Evolutionary conservation across 1,140 invertebrate species (phyloP).

Genomic region (Nilaparvata lugens): DNA sequence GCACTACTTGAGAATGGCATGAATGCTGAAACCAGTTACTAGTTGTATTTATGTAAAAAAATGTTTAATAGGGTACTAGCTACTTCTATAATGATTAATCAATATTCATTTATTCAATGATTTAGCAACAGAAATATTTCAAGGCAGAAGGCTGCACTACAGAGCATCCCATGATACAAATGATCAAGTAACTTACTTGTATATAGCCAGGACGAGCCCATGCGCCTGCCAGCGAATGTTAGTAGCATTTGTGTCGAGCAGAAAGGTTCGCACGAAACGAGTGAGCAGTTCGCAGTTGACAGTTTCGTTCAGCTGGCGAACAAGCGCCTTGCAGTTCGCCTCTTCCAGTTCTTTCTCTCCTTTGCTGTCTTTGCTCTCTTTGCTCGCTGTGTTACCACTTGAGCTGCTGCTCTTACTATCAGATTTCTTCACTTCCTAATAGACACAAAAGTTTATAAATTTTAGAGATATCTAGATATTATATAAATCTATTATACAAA

Average conservation of each 20-base stretch:
- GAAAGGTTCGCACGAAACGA: constrained; percentile 81
- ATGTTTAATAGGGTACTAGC: too few species aligned
- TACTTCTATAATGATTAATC: too few species aligned
- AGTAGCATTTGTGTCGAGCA: constrained; percentile 88
- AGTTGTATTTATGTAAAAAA: too few species aligned
- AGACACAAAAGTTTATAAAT: neutral
- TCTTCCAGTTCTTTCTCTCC: constrained; percentile 59
- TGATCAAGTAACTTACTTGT: constrained; percentile 57
- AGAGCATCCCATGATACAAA: neutral
- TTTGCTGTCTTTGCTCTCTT: constrained; percentile 11
- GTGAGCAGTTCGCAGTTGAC: constrained; percentile 56
- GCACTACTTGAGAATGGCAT: too few species aligned
- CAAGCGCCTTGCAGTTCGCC: constrained; percentile 53
- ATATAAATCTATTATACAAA: too few species aligned
- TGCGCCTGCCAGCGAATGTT: constrained; percentile 94
- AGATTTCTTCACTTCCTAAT: constrained; percentile 5
- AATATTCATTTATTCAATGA: too few species aligned
- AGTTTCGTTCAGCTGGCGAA: constrained; percentile 59
- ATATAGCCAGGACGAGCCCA: constrained; percentile 72
- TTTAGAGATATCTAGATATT: too few species aligned
- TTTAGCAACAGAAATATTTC: neutral
- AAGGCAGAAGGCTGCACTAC: neutral
- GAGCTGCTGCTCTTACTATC: constrained; percentile 20
- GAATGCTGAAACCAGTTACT: too few species aligned
- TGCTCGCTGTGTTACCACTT: neutral